Evolutionary conservation across 1,140 invertebrate species (phyloP), one percentile per base, ranked within the genome.

Genomic region (Melipona quadrifasciata): DNA sequence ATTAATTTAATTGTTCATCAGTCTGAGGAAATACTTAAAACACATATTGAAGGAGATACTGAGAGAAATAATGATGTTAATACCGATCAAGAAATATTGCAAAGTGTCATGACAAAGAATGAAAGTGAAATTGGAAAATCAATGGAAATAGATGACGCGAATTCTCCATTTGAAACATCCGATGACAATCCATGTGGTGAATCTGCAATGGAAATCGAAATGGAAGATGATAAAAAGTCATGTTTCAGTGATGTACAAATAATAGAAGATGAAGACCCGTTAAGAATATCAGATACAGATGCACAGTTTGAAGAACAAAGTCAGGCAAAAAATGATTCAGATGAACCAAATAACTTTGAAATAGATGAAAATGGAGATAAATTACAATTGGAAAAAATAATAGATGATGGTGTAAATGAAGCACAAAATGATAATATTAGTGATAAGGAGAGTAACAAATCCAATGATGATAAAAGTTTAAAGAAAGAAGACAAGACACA

Each of bases 211-310:
- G 92, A 93, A 64, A 71, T 92, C 27, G 92, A 94, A 24, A 51
- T 75, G 0, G 91, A 93, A 21, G 93, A 94, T 39, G 93, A 94
- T 58, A 92, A 90, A 14, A 94, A 94, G 39, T 94, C 93, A 2
- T 88, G 87, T 78, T 94, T 93, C 1, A 90, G 88, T 53, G 93
- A 94, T 73, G 84, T 94, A 12, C 91, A 93, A 73, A 94, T 94
- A 72, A 94, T 94, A 17, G 93, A 94, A 27, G 93, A 94, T 53
- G 91, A 93, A n/a, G 93, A 94, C 70, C 81, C 90, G 1, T 78
- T 92, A 21, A 92, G 89, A 73, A 87, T 92, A 53, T 87, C 86
- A 10, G 91, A 92, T 76, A 67, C 58, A 12, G 92, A 91, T 73
- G 86, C 87, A 24, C 89, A 87, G 70, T 73, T 86, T 17, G 90